A percentile compares a stretch with the other conserved stretches of the same genome.
Evolutionary conservation across 2,113 vertebrate species (phyloP).

Genomic region (Pitta sordida): DNA sequence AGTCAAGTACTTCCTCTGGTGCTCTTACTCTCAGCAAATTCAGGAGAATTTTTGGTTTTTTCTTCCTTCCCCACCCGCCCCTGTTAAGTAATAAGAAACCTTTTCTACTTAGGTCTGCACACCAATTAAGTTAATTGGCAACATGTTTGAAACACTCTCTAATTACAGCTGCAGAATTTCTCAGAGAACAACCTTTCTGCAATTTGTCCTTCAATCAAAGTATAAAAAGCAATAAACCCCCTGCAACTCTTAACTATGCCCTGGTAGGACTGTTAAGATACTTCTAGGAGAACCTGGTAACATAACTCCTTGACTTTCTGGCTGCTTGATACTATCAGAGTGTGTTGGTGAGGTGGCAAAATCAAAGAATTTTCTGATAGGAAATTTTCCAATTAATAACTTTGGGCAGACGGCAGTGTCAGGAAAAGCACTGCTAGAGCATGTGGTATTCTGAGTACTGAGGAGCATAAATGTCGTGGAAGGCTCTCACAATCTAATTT

Average conservation of each 20-base stretch:
- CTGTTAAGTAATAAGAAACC: not conserved
- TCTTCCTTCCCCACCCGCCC: no score
- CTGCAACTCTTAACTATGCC: not conserved
- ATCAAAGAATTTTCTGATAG: not conserved
- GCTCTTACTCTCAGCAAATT: not conserved
- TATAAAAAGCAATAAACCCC: not conserved
- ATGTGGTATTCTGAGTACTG: accelerated
- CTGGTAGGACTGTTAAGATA: not conserved
- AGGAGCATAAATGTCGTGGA: not conserved
- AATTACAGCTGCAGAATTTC: slow-evolving; percentile 26
- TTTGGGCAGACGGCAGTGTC: not conserved
- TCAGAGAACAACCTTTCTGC: not conserved
- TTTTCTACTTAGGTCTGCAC: not conserved
- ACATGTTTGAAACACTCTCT: not conserved
- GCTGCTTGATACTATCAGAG: accelerated
- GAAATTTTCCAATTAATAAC: not conserved
- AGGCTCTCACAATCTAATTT: not conserved
- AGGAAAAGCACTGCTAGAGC: not conserved
- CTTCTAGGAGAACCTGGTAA: not conserved
- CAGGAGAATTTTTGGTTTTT: not conserved
- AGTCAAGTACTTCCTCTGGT: not conserved
- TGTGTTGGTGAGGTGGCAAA: not conserved
- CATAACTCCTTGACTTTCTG: not conserved
- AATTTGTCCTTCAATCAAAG: not conserved
- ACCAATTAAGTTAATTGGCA: slow-evolving; percentile 14